phyloP scores from a whole-genome alignment of 2,113 vertebrate species.

The Megaceryle maxima region DNA sequence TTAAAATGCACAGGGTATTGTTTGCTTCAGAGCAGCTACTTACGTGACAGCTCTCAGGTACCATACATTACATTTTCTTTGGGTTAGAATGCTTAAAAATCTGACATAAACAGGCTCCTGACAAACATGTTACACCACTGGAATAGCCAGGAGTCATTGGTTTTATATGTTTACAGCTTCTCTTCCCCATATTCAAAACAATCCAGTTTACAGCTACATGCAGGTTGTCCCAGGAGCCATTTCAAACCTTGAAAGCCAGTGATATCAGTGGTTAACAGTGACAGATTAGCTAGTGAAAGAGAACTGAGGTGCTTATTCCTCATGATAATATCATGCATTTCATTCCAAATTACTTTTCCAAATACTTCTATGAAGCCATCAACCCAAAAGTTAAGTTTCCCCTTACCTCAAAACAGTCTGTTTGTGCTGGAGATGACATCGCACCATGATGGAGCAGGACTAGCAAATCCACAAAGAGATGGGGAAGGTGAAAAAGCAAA shows the following conservation, averaged over 20 bases:
- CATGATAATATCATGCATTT: neutral
- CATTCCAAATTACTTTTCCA: neutral
- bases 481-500: neutral
- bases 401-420: neutral
- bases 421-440: neutral
- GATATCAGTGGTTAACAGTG: neutral
- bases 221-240: neutral
- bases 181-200: neutral
- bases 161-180: neutral
- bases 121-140: constrained; percentile 36
- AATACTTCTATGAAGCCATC: neutral
- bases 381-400: neutral
- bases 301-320: neutral
- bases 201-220: neutral
- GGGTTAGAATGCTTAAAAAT: neutral
- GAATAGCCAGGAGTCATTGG: neutral
- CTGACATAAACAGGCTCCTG: neutral
- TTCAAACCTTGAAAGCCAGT: neutral
- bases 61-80: neutral
- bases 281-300: neutral
- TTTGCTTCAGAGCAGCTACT: neutral
- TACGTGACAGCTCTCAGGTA: constrained; percentile 26
- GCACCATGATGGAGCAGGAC: neutral
- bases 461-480: neutral
- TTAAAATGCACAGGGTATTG: neutral